A percentile compares a stretch with the other conserved stretches of the same genome.
Conservation (phyloP, 2,888 invertebrate species). For the Conops quadrifasciatus region DNA sequence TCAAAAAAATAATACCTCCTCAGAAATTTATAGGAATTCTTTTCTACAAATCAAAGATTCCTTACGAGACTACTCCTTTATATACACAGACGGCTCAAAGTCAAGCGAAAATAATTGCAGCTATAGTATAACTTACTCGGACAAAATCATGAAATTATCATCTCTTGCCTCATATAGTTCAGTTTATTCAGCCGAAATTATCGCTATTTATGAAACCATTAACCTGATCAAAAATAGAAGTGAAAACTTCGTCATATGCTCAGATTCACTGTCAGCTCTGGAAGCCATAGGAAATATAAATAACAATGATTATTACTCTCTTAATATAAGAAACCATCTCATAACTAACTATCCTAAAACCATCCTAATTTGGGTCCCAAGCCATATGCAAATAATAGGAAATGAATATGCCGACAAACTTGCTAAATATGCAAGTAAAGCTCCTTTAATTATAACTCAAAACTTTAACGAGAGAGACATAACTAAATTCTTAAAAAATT, state of each 20-base stretch:
- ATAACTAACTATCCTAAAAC: background rate
- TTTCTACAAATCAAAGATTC: background rate
- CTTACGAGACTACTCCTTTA: background rate
- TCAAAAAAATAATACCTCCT: background rate
- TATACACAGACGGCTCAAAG: slow-evolving; percentile 24
- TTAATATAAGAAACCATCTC: background rate
- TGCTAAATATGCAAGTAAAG: background rate
- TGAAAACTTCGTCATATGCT: background rate
- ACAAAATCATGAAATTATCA: background rate
- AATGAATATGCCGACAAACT: slow-evolving; percentile 27
- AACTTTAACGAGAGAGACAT: slow-evolving; percentile 17
- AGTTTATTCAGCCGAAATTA: slow-evolving; percentile 14
- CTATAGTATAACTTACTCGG: slow-evolving; percentile 10
- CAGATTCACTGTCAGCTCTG: slow-evolving; percentile 14
- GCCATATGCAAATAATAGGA: slow-evolving; percentile 8
- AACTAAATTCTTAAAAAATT: background rate
- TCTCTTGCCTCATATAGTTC: slow-evolving; percentile 7
- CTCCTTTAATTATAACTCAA: background rate
- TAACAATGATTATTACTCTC: slow-evolving; percentile 12
- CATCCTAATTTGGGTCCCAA: slow-evolving; percentile 3
- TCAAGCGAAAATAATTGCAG: background rate
- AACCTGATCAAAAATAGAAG: background rate
- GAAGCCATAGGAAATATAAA: slow-evolving; percentile 7
- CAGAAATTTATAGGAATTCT: background rate
- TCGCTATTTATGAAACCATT: slow-evolving; percentile 19